Percentiles rank a stretch among this genome's conserved stretches.
Conservation (phyloP, 1,140 invertebrate genomes). For the Drosophila sechellia region DNA sequence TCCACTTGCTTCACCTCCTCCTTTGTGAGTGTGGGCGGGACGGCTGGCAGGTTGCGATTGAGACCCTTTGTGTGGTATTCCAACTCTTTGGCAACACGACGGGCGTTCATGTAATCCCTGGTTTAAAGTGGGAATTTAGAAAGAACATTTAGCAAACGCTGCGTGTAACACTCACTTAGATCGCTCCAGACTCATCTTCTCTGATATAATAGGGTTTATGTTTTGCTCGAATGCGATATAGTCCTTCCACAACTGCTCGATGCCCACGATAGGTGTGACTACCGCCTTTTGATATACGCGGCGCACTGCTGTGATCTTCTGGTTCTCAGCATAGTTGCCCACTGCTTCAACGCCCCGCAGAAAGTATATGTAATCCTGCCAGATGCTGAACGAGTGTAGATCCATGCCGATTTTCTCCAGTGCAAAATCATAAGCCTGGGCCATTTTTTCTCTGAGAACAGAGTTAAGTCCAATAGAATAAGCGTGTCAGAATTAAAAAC, state of each 20-base stretch:
- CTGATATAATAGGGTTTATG: conserved; percentile 98
- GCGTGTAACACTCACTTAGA: conserved; percentile 65
- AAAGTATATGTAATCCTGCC: conserved; percentile 99
- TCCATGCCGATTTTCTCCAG: conserved; percentile 99
- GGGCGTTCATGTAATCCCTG: conserved; percentile 98
- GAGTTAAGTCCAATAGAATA: neutral
- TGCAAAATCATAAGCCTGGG: conserved; percentile 99
- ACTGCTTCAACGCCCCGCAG: conserved; percentile 98
- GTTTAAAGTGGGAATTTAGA: neutral
- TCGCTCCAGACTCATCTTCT: conserved; percentile 86
- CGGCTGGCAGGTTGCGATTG: conserved; percentile 96
- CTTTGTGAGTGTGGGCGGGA: conserved; percentile 95
- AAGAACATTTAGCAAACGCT: neutral
- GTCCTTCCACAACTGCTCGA: conserved; percentile 99
- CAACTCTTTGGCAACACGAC: conserved; percentile 97
- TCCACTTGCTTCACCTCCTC: conserved; percentile 98
- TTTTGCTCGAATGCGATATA: conserved; percentile 97
- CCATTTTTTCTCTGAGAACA: conserved; percentile 96
- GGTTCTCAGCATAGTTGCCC: conserved; percentile 99
- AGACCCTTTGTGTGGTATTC: conserved; percentile 97
- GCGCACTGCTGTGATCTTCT: conserved; percentile 98
- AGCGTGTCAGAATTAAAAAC: neutral
- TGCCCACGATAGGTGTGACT: conserved; percentile 98
- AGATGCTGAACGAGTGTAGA: conserved; percentile 97
- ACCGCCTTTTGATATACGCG: conserved; percentile 98